A percentile compares a stretch with the other conserved stretches of the same genome.
Evolutionary conservation across 2,113 vertebrate species (phyloP).

Genomic region (Rousettus leschenaultii): DNA sequence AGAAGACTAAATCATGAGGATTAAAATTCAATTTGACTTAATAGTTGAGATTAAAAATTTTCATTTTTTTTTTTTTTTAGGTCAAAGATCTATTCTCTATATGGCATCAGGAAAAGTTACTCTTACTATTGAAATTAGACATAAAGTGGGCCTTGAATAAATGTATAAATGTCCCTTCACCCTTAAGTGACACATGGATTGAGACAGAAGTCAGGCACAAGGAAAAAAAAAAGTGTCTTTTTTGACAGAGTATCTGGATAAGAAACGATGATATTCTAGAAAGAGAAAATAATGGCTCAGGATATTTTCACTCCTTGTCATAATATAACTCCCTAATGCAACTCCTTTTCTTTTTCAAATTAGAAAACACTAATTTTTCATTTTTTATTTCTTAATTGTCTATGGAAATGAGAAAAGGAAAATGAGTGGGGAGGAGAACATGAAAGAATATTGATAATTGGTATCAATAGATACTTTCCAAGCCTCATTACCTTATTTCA

Average conservation of each 20-base stretch:
- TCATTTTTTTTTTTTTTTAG: neutral
- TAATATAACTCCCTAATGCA: neutral
- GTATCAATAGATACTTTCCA: neutral
- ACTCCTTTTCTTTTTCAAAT: neutral
- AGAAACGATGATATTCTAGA: slow-evolving; percentile 39
- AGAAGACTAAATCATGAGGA: neutral
- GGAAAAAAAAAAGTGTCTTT: neutral
- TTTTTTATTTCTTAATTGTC: slow-evolving; percentile 48
- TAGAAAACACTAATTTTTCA: slow-evolving; percentile 30
- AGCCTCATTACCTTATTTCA: slow-evolving; percentile 29
- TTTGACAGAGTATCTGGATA: neutral
- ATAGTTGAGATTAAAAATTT: neutral
- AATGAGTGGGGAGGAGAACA: neutral
- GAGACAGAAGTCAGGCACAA: neutral
- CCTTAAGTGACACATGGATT: neutral
- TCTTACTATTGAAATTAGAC: neutral
- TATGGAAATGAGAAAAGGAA: slow-evolving; percentile 6
- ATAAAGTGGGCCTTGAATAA: neutral
- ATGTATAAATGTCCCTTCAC: neutral
- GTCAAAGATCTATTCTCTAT: neutral
- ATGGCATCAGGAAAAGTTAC: neutral
- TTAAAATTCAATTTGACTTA: neutral
- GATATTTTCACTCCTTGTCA: neutral
- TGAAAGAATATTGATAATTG: slow-evolving; percentile 13
- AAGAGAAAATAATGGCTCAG: slow-evolving; percentile 10